Percentiles rank a stretch among this genome's conserved stretches.
Conservation (phyloP, 2,113 vertebrate genomes). For the Recurvirostra avosetta region DNA sequence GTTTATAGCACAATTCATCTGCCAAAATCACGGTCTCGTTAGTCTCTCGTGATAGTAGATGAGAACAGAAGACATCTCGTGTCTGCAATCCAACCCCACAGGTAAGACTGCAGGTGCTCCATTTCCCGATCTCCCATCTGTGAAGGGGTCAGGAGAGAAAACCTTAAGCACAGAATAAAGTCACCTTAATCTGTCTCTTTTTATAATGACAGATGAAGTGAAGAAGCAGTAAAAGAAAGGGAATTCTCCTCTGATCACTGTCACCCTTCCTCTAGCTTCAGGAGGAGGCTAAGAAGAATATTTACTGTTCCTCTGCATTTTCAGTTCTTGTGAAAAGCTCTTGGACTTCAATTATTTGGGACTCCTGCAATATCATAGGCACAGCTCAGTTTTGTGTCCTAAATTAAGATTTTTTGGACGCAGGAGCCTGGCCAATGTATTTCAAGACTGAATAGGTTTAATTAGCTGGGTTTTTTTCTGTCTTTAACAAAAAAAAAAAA, state of each 20-base stretch:
- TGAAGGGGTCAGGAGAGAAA: slow-evolving; percentile 34
- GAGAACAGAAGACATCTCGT: slow-evolving; percentile 84
- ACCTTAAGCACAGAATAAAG: background rate
- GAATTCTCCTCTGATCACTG: background rate
- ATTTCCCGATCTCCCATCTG: slow-evolving; percentile 91
- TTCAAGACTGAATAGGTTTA: background rate
- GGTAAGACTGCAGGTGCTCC: slow-evolving; percentile 90
- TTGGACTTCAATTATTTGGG: background rate
- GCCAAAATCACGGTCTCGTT: slow-evolving; percentile 79
- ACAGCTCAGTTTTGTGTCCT: background rate
- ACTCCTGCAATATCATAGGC: background rate
- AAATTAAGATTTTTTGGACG: background rate
- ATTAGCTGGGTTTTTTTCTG: background rate
- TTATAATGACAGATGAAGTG: background rate
- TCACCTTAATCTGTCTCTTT: background rate
- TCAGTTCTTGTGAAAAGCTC: background rate
- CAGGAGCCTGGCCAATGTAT: background rate
- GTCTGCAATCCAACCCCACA: slow-evolving; percentile 93
- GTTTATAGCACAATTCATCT: slow-evolving; percentile 81
- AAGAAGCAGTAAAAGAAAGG: background rate
- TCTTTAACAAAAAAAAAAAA: background rate
- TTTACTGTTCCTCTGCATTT: background rate
- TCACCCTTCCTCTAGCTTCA: background rate
- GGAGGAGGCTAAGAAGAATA: background rate
- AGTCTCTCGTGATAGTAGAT: slow-evolving; percentile 78